Evolutionary conservation across 2,113 vertebrate genomes (phyloP).

Genomic region (Zingel zingel): DNA sequence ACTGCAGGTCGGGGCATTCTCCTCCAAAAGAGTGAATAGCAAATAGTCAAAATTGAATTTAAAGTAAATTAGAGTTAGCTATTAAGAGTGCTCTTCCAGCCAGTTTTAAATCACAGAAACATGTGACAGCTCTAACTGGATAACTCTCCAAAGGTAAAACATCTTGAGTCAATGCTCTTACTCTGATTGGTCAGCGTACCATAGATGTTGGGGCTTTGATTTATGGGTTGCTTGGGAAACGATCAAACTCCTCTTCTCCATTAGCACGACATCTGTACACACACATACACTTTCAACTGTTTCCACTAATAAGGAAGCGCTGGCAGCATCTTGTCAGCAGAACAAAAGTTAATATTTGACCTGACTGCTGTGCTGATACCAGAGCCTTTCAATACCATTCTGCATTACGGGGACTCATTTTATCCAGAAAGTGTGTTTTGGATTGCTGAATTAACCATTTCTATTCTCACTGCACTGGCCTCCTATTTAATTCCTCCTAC

Average conservation of each 20-base stretch:
- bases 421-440: background rate
- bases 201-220: constrained; percentile 32
- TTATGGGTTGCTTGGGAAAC: constrained; percentile 65
- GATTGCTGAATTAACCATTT: background rate
- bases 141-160: constrained; percentile 5
- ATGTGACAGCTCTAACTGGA: constrained; percentile 1
- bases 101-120: constrained; percentile 15
- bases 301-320: constrained; percentile 75
- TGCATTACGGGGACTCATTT: background rate
- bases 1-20: background rate
- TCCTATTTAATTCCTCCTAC: no score
- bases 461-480: no score
- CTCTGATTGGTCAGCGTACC: constrained; percentile 58
- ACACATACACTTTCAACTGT: constrained; percentile 54
- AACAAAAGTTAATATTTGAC: constrained; percentile 86
- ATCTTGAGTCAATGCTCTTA: constrained; percentile 14
- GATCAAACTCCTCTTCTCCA: constrained; percentile 58
- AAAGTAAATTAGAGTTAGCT: background rate
- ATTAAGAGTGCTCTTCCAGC: background rate
- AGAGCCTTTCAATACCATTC: background rate
- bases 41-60: background rate
- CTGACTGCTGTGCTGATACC: constrained; percentile 21
- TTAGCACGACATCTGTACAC: constrained; percentile 69
- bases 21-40: background rate
- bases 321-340: constrained; percentile 68